Conservation (phyloP, 1,140 invertebrate species). For the Drosophila insularis region DNA sequence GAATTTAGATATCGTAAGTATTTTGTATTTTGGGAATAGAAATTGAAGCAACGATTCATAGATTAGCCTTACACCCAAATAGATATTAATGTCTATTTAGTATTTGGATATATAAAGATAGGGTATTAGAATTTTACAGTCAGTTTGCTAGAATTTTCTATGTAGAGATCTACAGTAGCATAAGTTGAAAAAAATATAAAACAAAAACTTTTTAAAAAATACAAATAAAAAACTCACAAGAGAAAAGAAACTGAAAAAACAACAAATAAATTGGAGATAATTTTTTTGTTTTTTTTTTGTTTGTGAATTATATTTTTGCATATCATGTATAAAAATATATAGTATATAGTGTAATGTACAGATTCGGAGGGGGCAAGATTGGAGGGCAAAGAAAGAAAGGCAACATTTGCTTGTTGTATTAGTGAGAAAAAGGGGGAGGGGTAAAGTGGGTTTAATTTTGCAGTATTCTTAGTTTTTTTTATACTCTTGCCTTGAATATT, state of each 20-base stretch:
- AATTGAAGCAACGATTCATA: background rate
- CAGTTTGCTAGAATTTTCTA: conserved; percentile 7
- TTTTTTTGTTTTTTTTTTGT: conserved; percentile 53
- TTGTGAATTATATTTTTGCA: conserved; percentile 65
- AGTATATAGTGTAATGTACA: conserved; percentile 15
- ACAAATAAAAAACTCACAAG: conserved; percentile 41
- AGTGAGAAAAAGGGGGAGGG: background rate
- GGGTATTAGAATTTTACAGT: background rate
- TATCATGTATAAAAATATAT: conserved; percentile 21
- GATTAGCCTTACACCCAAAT: conserved; percentile 23
- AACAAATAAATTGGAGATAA: conserved; percentile 39
- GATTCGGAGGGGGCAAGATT: conserved; percentile 26
- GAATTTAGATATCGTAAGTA: background rate
- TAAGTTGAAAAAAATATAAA: conserved; percentile 25
- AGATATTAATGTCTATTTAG: background rate
- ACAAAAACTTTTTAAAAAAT: background rate
- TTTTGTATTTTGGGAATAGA: conserved; percentile 32
- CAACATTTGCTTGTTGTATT: background rate
- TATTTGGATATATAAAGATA: background rate
- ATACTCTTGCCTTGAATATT: background rate
- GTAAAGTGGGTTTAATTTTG: background rate
- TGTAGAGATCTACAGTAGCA: conserved; percentile 11
- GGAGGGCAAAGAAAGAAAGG: background rate
- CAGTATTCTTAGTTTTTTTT: background rate
- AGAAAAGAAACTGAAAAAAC: conserved; percentile 41